Evolutionary conservation across 2,113 vertebrate genomes (phyloP).

Genomic region (Brachypodius melanocephalos): DNA sequence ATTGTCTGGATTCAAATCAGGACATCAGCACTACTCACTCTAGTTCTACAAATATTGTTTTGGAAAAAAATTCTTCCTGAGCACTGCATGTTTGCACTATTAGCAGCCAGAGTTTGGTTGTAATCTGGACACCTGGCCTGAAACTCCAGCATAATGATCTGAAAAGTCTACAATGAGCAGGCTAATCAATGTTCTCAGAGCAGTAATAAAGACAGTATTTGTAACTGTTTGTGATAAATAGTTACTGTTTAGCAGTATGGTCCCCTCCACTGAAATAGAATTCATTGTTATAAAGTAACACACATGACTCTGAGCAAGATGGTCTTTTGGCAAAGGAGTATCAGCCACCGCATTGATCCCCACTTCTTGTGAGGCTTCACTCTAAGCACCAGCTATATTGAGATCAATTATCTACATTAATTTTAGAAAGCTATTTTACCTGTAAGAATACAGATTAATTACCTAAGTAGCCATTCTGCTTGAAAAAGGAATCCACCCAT

Average conservation of each 20-base stretch:
- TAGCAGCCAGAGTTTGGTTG: not conserved
- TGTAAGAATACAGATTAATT: conserved; percentile 46
- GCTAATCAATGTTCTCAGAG: not conserved
- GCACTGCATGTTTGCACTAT: not conserved
- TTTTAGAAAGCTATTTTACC: not conserved
- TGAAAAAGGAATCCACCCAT: conserved; percentile 96
- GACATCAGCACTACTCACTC: not conserved
- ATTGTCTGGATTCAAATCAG: not conserved
- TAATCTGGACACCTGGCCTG: not conserved
- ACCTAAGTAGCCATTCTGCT: conserved; percentile 96
- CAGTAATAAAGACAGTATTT: not conserved
- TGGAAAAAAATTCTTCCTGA: not conserved
- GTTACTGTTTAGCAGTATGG: not conserved
- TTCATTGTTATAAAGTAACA: not conserved
- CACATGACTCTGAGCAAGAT: not conserved
- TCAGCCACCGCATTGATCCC: not conserved
- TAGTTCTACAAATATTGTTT: not conserved
- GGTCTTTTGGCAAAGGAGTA: not conserved
- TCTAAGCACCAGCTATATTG: not conserved
- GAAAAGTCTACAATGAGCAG: not conserved
- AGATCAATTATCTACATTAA: not conserved
- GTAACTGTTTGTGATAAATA: not conserved
- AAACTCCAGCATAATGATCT: not conserved
- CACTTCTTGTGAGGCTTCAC: not conserved
- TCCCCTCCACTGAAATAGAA: not conserved